A percentile compares a stretch with the other conserved stretches of the same genome.
phyloP scores from a whole-genome alignment of 2,888 invertebrate species.

The Ctenicera cuprea region DNA sequence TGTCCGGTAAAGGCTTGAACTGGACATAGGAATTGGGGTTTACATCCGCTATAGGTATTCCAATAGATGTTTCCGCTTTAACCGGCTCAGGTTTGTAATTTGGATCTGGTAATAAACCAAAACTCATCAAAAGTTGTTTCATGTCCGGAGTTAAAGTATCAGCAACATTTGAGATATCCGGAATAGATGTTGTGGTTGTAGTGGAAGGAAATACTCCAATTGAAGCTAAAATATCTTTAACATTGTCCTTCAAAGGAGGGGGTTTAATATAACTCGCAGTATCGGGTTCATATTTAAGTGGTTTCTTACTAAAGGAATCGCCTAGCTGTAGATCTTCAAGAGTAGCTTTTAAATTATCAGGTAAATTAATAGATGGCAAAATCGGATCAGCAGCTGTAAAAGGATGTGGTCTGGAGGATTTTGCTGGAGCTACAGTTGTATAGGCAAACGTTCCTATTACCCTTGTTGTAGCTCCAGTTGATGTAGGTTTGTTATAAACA shows the following conservation, averaged over 20 bases:
- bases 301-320: constrained; percentile 23
- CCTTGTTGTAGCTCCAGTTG: constrained; percentile 13
- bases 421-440: constrained; percentile 27
- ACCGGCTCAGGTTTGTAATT: constrained; percentile 55
- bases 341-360: constrained; percentile 60
- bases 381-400: constrained; percentile 53
- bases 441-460: constrained; percentile 16
- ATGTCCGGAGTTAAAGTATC: constrained; percentile 70
- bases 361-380: constrained; percentile 57
- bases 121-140: constrained; percentile 71
- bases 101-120: constrained; percentile 70
- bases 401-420: constrained; percentile 31
- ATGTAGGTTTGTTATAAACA: too few species aligned
- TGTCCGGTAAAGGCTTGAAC: constrained; percentile 71
- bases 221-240: constrained; percentile 31
- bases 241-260: constrained; percentile 20
- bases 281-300: neutral
- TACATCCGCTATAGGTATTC: constrained; percentile 64
- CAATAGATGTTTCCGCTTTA: constrained; percentile 46
- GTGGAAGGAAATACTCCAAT: constrained; percentile 9
- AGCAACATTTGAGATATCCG: constrained; percentile 68
- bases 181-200: constrained; percentile 59
- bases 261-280: neutral
- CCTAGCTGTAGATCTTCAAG: constrained; percentile 42
- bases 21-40: constrained; percentile 67